A percentile compares a stretch with the other conserved stretches of the same genome.
These are phyloP conservation scores for Lepus oiostolus DNA, from an alignment of 2,797 vertebrate genomes.

Conservation along the genomic window DNA sequence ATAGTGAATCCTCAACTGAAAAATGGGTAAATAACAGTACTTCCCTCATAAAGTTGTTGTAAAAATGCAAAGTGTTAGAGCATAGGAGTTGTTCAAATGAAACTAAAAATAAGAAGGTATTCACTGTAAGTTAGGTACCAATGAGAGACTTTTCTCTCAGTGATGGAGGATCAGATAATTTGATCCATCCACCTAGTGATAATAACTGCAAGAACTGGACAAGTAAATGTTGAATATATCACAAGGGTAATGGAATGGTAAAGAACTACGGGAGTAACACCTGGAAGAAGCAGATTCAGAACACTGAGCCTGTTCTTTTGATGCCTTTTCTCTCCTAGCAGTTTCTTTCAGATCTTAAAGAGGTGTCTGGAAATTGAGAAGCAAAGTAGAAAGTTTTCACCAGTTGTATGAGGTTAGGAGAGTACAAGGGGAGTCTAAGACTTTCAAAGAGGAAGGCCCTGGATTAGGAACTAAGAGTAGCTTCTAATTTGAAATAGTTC, in stretches of 20 bases:
- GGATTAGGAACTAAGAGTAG: not conserved
- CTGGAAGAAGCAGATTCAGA: not conserved
- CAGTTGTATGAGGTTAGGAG: not conserved
- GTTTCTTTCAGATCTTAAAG: conserved; percentile 48
- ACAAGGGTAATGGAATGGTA: not conserved
- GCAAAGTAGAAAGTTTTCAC: not conserved
- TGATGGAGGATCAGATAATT: not conserved
- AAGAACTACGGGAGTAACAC: not conserved
- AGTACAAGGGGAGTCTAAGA: not conserved
- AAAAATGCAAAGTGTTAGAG: conserved; percentile 47
- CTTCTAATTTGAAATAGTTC: not conserved
- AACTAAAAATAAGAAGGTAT: not conserved
- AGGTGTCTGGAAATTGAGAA: not conserved
- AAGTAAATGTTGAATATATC: not conserved
- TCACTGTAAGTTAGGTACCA: not conserved
- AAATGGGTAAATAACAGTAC: not conserved
- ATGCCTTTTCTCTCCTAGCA: not conserved
- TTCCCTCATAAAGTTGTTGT: not conserved
- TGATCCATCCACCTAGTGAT: not conserved
- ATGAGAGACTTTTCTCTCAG: not conserved
- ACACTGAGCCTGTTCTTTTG: not conserved
- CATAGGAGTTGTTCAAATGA: not conserved
- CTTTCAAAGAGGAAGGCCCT: not conserved
- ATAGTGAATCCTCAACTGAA: not conserved
- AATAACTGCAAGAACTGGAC: not conserved